These are phyloP conservation scores for Acrossocheilus wenchowensis DNA, from an alignment of 2,797 vertebrate species.

Conservation along the genomic window DNA sequence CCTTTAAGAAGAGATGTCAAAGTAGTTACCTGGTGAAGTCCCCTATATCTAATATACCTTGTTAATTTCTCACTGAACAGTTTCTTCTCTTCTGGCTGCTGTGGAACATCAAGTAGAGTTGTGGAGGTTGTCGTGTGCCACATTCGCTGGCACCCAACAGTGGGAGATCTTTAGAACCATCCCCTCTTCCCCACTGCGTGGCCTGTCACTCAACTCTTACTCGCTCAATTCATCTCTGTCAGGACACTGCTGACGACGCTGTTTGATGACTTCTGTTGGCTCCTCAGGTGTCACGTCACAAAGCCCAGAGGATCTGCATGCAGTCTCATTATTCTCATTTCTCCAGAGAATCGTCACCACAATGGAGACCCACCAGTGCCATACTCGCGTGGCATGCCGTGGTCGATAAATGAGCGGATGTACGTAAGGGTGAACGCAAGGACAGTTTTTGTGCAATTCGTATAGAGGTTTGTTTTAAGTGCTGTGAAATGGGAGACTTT, in stretches of 20 bases:
- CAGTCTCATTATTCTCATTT: slow-evolving; percentile 55
- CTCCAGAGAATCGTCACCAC: slow-evolving; percentile 58
- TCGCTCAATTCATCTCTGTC: slow-evolving; percentile 75
- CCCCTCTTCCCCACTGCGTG: slow-evolving; percentile 56
- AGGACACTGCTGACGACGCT: slow-evolving; percentile 66
- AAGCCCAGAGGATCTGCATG: not conserved
- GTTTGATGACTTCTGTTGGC: slow-evolving; percentile 62
- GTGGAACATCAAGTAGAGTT: slow-evolving; percentile 71
- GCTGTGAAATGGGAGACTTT: slow-evolving; percentile 15
- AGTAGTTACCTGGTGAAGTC: not conserved
- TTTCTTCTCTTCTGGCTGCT: slow-evolving; percentile 35
- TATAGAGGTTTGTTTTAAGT: slow-evolving; percentile 66
- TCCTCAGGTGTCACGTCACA: slow-evolving; percentile 64
- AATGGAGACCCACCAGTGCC: slow-evolving; percentile 56
- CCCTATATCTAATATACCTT: not conserved
- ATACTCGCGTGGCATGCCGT: slow-evolving; percentile 42
- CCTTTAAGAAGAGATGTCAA: not conserved
- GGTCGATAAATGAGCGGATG: slow-evolving; percentile 65
- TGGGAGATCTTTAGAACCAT: slow-evolving; percentile 14
- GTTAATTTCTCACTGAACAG: slow-evolving; percentile 61
- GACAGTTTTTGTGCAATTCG: slow-evolving; percentile 58
- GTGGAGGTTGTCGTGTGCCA: slow-evolving; percentile 68
- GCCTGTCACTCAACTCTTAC: slow-evolving; percentile 74
- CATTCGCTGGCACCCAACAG: slow-evolving; percentile 31
- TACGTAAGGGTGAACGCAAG: slow-evolving; percentile 65